Base-by-base conservation (phyloP, 2,113 vertebrate species). In the Pelodiscus sinensis region DNA sequence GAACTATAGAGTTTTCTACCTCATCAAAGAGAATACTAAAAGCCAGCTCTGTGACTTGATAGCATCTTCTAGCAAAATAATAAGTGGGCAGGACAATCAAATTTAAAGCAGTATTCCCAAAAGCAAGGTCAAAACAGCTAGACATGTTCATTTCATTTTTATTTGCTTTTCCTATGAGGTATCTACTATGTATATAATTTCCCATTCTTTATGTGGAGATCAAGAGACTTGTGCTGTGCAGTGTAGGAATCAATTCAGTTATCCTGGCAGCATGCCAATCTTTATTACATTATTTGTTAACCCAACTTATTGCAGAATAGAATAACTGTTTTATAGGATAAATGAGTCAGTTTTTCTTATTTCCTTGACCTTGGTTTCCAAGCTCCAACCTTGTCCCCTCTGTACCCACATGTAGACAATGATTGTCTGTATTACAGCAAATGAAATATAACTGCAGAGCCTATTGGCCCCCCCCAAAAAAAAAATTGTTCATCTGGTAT, bases 251-350 rank as follows among this genome's bases (percentile, higher is more conserved):
- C 93, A 94, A 96, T 97, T 98, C 91, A 96, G 96, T 91, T 95
- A 65, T 92, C 93, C 89, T 97, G 97, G 96, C 94, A 95, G 89
- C 91, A 91, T 25, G 96, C 95, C 96, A 97, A 93, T 95, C 96
- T 98, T 97, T 97, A 96, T 97, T 97, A 97, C 60, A 81, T 92
- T 97, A 97, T 97, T 97, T 97, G 95, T 97, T 97, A 97, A 95
- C 96, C 85, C 82, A 80, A 78, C 71, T 97, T 97, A 96, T 96
- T 97, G 96, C 92, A 89, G 96, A 96, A 93, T 96, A 93, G 92
- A 96, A 93, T 96, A 94, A 96, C 96, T 96, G 90, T 88, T 97
- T 90, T 93, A 21, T 92, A 94, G 94, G 94, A 96, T 95, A 90
- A 96, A 88, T 80, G 73, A 89, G 62, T 91, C 95, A 92, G 85